Base-by-base conservation (phyloP, 2,888 invertebrate genomes). In the Panzeria rudis region DNA sequence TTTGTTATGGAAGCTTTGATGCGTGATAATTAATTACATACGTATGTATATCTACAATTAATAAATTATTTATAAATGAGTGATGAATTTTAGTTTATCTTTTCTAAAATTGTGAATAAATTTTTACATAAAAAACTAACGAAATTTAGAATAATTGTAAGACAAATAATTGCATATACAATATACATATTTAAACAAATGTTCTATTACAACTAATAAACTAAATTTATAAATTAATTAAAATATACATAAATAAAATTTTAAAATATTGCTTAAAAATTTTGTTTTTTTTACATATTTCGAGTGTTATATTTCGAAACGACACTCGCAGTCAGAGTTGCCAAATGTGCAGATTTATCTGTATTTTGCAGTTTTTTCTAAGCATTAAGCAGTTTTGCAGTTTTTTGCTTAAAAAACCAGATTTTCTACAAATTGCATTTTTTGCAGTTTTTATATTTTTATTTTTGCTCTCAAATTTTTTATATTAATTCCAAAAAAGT, bases 1-100 rank as follows among this genome's bases (percentile, higher is more conserved):
- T 59, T 86, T 86, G 75, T 79, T 86, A 84, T 85, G 84, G 86
- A 84, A 85, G 82, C 78, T 82, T 84, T 72, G 64, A 68, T 82
- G 84, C 71, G 75, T 83, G 85, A 81, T 85, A 82, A 69, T 9
- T 69, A 84, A 59, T 71, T 15, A 38, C 13, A 11, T 29, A 29
- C 29, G 5, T 29, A 4, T 29, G 2, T 29, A 69, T 79, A 81
- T n/a, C n/a, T 52, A 72, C 17, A 78, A 32, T 50, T 11, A 59
- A 50, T 8, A 23, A 50, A 50, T 68, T 38, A 68, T 68, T 68
- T 68, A 35, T 50, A 35, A 15, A 64, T 64, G 62, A 73, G 50
- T 73, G 52, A 56, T 78, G 15, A 72, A 17, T 9, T 50, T 47
- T 20, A 56, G 11, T 29, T 72, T 54, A 44, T 59, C 23, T 82